Conservation (phyloP, 1,140 invertebrate species). For the Drosophila malerkotliana region DNA sequence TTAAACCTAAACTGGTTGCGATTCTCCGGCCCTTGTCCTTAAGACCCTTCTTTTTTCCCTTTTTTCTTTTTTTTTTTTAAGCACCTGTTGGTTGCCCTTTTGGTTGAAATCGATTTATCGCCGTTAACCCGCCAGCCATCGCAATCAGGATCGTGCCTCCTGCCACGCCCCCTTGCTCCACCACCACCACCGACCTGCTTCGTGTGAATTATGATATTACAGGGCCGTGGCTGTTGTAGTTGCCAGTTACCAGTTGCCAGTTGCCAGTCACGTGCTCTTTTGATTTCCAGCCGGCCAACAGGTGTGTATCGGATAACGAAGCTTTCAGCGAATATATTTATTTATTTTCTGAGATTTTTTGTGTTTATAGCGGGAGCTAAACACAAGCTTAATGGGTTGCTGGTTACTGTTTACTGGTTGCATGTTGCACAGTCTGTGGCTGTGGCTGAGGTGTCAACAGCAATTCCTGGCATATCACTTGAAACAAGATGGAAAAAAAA, state of each 20-base stretch:
- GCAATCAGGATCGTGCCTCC: constrained; percentile 55
- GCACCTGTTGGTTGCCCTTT: constrained; percentile 61
- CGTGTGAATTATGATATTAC: constrained; percentile 71
- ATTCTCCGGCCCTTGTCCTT: background rate
- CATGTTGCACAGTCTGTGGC: background rate
- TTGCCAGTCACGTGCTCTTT: constrained; percentile 58
- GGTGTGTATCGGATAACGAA: constrained; percentile 15
- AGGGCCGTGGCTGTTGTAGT: constrained; percentile 16
- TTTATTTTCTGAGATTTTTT: background rate
- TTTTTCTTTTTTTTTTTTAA: constrained; percentile 2
- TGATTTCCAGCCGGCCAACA: constrained; percentile 38
- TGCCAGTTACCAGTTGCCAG: constrained; percentile 24
- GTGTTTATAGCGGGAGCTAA: constrained; percentile 6
- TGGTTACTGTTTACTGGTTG: background rate
- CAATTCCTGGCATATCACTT: background rate
- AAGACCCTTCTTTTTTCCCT: background rate
- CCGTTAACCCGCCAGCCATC: constrained; percentile 17
- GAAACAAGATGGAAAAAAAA: background rate
- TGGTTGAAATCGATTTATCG: constrained; percentile 66
- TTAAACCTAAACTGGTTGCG: constrained; percentile 17
- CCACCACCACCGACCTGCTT: background rate
- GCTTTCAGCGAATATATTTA: background rate
- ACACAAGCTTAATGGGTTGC: constrained; percentile 11
- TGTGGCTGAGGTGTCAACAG: constrained; percentile 1
- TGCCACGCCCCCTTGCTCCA: constrained; percentile 35